Evolutionary conservation across 1,140 invertebrate genomes (phyloP).

Genomic region (Hirudo medicinalis): DNA sequence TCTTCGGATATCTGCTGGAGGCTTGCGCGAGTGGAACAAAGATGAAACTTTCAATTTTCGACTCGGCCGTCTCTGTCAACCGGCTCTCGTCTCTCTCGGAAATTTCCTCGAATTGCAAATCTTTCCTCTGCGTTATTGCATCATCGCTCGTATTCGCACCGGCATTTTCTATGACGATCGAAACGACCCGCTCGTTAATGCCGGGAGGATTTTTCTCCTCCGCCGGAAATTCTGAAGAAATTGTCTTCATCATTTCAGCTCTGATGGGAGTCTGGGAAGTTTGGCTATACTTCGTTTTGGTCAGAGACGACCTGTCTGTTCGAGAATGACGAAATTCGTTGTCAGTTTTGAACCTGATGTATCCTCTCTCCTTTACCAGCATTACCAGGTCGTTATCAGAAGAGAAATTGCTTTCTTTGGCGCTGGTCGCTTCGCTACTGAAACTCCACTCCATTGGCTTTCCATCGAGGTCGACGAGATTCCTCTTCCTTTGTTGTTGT

Average conservation of each 20-base stretch:
- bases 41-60: background rate
- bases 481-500: background rate
- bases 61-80: background rate
- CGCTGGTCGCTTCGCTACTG: background rate
- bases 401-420: background rate
- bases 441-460: background rate
- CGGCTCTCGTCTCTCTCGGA: too few relatives aligned
- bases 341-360: constrained; percentile 9
- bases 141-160: background rate
- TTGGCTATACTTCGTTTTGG: background rate
- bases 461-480: background rate
- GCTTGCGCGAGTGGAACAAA: background rate
- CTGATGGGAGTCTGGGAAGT: background rate
- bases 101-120: background rate
- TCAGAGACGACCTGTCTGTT: too few relatives aligned
- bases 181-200: background rate
- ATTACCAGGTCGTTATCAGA: background rate
- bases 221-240: too few relatives aligned
- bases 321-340: background rate
- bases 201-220: background rate
- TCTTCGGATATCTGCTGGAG: background rate
- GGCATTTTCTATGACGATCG: background rate
- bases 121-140: background rate
- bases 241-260: background rate
- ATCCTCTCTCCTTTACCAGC: constrained; percentile 4